phyloP scores from a whole-genome alignment of 2,797 vertebrate genomes.

The Clangula hyemalis region DNA sequence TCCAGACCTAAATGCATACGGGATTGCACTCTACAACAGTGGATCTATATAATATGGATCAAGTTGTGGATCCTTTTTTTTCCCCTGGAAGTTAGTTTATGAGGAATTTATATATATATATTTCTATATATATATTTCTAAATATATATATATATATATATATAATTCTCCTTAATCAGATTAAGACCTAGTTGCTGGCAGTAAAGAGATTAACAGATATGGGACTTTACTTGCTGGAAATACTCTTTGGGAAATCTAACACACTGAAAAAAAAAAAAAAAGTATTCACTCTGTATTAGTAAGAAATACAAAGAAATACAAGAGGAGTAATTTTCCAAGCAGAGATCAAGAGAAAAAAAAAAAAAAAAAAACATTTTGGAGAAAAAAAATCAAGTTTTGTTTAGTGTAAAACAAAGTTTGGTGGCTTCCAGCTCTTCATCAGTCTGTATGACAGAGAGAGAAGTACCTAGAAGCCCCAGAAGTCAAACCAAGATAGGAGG shows the following conservation, averaged over 20 bases:
- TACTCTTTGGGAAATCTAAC: background rate
- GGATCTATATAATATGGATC: fast-evolving
- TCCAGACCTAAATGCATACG: background rate
- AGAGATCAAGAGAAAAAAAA: background rate
- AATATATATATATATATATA: too few species aligned
- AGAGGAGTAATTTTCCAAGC: background rate
- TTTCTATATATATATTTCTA: too few species aligned
- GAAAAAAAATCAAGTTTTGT: background rate
- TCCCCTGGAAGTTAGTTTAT: background rate
- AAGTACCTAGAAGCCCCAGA: background rate
- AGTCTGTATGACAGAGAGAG: background rate
- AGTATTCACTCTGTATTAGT: background rate
- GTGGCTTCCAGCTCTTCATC: background rate
- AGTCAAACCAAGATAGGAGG: background rate
- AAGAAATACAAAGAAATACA: background rate
- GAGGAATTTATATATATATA: background rate
- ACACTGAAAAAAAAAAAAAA: background rate
- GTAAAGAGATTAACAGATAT: background rate
- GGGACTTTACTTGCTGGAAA: background rate
- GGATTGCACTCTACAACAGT: background rate
- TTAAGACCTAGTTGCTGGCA: background rate
- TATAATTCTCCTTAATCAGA: background rate
- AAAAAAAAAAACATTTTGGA: background rate
- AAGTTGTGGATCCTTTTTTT: background rate
- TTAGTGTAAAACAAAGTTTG: background rate